phyloP scores from a whole-genome alignment of 2,113 vertebrate species.

The Ptilorrhoa leucosticta region DNA sequence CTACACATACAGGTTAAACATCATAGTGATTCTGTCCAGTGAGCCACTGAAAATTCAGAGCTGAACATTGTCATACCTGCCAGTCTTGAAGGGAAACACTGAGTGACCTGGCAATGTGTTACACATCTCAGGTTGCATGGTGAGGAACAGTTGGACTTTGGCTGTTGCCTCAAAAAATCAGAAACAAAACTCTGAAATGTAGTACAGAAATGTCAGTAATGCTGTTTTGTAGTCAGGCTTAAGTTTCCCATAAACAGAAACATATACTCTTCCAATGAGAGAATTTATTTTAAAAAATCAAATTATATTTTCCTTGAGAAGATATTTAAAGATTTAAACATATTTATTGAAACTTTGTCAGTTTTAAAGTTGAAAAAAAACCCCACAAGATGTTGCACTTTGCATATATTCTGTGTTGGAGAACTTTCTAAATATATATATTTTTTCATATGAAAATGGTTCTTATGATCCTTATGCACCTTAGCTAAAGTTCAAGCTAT shows the following conservation, averaged over 20 bases:
- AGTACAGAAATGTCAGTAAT: conserved; percentile 4
- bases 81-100: background rate
- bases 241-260: background rate
- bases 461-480: background rate
- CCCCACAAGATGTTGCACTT: background rate
- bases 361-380: background rate
- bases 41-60: background rate
- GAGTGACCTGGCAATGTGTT: background rate
- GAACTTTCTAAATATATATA: background rate
- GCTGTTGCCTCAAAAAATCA: background rate
- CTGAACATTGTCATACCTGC: background rate
- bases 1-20: background rate
- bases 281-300: background rate
- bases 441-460: background rate
- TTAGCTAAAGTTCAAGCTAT: background rate
- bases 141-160: background rate
- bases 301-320: background rate
- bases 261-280: background rate
- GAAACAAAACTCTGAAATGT: background rate
- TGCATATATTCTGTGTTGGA: background rate
- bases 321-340: background rate
- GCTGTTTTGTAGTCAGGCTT: background rate
- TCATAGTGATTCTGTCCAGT: background rate
- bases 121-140: background rate
- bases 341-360: background rate